Evolutionary conservation across 2,113 vertebrate species (phyloP).

Genomic region (Cyprinodon tularosa): DNA sequence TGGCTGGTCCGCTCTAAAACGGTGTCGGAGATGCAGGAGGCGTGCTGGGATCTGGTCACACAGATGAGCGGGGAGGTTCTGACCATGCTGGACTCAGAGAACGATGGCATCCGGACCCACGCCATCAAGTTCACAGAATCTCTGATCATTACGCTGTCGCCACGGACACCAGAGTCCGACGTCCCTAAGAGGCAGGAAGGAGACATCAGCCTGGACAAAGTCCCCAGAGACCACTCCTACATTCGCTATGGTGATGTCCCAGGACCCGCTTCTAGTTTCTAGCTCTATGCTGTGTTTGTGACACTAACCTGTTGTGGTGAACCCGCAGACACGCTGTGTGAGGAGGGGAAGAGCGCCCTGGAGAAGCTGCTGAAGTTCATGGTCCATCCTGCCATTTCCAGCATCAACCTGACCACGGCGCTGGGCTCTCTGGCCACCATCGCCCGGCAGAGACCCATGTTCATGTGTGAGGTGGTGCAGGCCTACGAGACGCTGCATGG

Average conservation of each 20-base stretch:
- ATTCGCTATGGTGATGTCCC: constrained; percentile 85
- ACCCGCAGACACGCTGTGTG: constrained; percentile 82
- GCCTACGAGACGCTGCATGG: constrained; percentile 93
- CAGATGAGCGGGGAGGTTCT: constrained; percentile 92
- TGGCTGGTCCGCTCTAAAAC: constrained; percentile 88
- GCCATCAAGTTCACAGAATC: constrained; percentile 96
- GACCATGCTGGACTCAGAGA: constrained; percentile 90
- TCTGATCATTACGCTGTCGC: constrained; percentile 89
- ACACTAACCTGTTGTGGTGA: not conserved
- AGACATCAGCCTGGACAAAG: constrained; percentile 90
- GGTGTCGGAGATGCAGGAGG: constrained; percentile 89
- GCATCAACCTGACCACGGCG: constrained; percentile 94
- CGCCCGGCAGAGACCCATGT: constrained; percentile 93
- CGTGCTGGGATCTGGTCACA: constrained; percentile 93
- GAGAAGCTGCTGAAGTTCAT: constrained; percentile 96
- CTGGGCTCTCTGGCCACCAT: constrained; percentile 91
- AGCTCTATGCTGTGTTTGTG: not conserved
- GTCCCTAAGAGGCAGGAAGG: constrained; percentile 88
- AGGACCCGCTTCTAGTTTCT: not conserved
- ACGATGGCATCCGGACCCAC: constrained; percentile 93
- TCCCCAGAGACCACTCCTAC: constrained; percentile 89
- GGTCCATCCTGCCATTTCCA: constrained; percentile 95
- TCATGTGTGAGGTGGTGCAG: constrained; percentile 96
- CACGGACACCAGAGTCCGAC: constrained; percentile 86
- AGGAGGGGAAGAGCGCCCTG: constrained; percentile 88